Percentiles rank a stretch among this genome's conserved stretches.
Conservation (phyloP, 2,888 invertebrate genomes). For the Zhuqinia jingwanae region DNA sequence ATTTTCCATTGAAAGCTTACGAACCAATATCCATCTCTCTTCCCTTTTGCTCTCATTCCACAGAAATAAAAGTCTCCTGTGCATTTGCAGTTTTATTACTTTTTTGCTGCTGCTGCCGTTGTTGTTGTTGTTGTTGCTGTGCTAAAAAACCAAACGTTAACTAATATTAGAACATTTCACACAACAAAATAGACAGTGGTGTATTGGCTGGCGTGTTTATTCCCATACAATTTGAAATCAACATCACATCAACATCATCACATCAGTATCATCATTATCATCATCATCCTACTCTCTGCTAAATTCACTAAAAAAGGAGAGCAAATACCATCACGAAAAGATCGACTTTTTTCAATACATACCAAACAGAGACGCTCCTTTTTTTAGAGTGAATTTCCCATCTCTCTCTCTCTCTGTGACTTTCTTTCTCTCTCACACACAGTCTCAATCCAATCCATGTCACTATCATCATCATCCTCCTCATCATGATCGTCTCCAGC, state of each 20-base stretch:
- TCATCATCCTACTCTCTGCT: neutral
- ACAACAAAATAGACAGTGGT: constrained; percentile 16
- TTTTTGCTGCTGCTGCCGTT: no score
- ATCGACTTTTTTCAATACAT: constrained; percentile 40
- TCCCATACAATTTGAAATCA: constrained; percentile 27
- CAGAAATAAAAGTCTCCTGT: constrained; percentile 44
- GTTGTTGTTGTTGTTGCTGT: constrained; percentile 53
- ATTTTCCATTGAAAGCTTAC: constrained; percentile 50
- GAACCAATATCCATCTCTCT: constrained; percentile 38
- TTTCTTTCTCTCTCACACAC: constrained; percentile 23
- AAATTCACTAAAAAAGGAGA: constrained; percentile 49
- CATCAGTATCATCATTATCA: constrained; percentile 30
- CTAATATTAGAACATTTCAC: neutral
- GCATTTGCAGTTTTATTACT: constrained; percentile 71
- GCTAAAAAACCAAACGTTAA: constrained; percentile 46
- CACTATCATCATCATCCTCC: constrained; percentile 59
- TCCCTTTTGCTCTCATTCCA: constrained; percentile 20
- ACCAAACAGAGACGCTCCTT: neutral
- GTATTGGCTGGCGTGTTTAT: neutral
- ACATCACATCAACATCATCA: constrained; percentile 42
- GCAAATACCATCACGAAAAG: constrained; percentile 54
- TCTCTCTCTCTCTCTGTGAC: constrained; percentile 1
- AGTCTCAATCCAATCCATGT: constrained; percentile 69
- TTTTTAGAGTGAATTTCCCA: neutral
- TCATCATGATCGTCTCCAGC: constrained; percentile 64